Conservation (phyloP, 2,113 vertebrate genomes). For the Epinephelus fuscoguttatus region DNA sequence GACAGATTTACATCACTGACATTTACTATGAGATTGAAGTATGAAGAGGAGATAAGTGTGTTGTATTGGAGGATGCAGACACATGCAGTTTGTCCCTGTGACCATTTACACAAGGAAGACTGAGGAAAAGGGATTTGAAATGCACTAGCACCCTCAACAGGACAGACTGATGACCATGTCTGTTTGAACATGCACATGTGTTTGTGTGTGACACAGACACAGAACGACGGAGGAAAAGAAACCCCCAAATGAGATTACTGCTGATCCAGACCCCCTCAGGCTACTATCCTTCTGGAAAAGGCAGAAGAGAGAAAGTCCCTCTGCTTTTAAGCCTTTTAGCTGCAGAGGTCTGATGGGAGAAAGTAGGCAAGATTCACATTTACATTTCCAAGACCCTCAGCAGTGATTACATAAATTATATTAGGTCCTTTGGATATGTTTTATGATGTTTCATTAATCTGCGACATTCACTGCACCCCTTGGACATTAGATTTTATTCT, state of each 20-base stretch:
- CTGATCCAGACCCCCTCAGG: not conserved
- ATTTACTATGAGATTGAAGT: not conserved
- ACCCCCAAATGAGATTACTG: not conserved
- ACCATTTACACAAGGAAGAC: not conserved
- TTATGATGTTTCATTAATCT: slow-evolving; percentile 8
- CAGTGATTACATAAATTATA: not conserved
- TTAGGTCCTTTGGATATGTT: not conserved
- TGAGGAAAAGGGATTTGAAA: slow-evolving; percentile 44
- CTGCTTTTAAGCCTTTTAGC: not conserved
- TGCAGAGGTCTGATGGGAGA: not conserved
- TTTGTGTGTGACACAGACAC: not conserved
- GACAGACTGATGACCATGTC: slow-evolving; percentile 23
- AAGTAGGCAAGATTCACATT: not conserved
- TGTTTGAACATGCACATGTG: not conserved
- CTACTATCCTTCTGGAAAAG: not conserved
- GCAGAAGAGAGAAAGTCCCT: not conserved
- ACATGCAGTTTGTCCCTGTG: slow-evolving; percentile 6
- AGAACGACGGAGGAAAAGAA: not conserved
- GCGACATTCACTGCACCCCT: not conserved
- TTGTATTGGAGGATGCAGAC: not conserved
- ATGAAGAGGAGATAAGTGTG: not conserved
- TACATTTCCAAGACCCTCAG: not conserved
- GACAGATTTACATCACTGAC: not conserved
- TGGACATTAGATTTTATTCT: not conserved
- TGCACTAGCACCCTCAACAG: slow-evolving; percentile 76